Evolutionary conservation across 2,113 vertebrate genomes (phyloP).

Genomic region (Plectropomus leopardus): DNA sequence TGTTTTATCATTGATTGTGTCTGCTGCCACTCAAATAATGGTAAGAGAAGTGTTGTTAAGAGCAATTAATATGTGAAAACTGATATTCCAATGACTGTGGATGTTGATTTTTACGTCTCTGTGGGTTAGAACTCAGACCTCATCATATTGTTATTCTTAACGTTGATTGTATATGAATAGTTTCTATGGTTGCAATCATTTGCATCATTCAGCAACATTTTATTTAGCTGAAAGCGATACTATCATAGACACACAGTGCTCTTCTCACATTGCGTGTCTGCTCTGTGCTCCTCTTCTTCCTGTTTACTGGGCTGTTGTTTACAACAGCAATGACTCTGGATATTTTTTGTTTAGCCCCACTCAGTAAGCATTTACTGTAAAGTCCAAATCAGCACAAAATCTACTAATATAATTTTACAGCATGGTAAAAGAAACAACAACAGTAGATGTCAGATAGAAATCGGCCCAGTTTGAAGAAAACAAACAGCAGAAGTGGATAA

Average conservation of each 20-base stretch:
- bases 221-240: not conserved
- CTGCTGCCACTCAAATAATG: not conserved
- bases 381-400: slow-evolving; percentile 3
- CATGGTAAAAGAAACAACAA: not conserved
- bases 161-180: not conserved
- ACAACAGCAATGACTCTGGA: not conserved
- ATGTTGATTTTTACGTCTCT: not conserved
- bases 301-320: not conserved
- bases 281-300: not conserved
- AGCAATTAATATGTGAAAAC: not conserved
- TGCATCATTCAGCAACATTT: not conserved
- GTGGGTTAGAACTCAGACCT: not conserved
- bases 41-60: not conserved
- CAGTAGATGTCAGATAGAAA: not conserved
- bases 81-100: not conserved
- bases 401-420: not conserved
- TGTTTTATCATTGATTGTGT: not conserved
- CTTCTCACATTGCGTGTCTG: slow-evolving; percentile 7
- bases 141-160: not conserved
- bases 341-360: not conserved
- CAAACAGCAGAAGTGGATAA: not conserved
- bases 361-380: not conserved
- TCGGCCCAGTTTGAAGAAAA: not conserved
- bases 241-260: not conserved
- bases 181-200: not conserved